These are phyloP conservation scores for Anoplophora glabripennis DNA, from an alignment of 1,140 invertebrate species.

Conservation along the genomic window DNA sequence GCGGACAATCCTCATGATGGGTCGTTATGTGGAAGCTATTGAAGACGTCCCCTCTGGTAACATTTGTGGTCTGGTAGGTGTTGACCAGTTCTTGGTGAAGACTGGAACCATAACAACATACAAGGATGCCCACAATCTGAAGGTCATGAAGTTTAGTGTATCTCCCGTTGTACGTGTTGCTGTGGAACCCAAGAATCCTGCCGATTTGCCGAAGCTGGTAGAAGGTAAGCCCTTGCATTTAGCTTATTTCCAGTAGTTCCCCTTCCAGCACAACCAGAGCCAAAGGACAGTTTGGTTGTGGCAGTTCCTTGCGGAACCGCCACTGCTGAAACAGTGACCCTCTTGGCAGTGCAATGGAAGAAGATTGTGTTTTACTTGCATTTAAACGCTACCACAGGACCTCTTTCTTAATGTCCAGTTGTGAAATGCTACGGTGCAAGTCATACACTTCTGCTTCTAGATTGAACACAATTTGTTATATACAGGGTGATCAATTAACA, in stretches of 20 bases:
- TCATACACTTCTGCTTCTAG: no score
- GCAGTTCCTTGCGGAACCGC: constrained; percentile 5
- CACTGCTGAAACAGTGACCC: constrained; percentile 17
- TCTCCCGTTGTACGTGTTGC: constrained; percentile 99
- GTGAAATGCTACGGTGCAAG: constrained; percentile 27
- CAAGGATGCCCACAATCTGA: constrained; percentile 99
- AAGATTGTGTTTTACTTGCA: constrained; percentile 13
- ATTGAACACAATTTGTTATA: no score
- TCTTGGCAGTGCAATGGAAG: constrained; percentile 35
- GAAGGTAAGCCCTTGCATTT: no score
- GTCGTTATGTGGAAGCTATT: constrained; percentile 98
- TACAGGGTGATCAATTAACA: no score
- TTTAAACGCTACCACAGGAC: constrained; percentile 32
- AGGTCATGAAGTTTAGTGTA: constrained; percentile 98
- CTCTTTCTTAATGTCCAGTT: constrained; percentile 32
- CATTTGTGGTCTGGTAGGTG: constrained; percentile 99
- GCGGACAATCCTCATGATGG: constrained; percentile 99
- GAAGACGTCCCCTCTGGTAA: constrained; percentile 99
- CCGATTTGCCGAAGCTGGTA: constrained; percentile 97
- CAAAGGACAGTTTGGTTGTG: constrained; percentile 20
- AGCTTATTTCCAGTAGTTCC: no score
- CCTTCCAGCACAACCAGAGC: constrained; percentile 31
- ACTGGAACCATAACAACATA: constrained; percentile 99
- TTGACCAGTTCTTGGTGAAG: constrained; percentile 99
- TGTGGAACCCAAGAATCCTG: constrained; percentile 98